Evolutionary conservation across 2,888 invertebrate species (phyloP).

Genomic region (Salticus scenicus): DNA sequence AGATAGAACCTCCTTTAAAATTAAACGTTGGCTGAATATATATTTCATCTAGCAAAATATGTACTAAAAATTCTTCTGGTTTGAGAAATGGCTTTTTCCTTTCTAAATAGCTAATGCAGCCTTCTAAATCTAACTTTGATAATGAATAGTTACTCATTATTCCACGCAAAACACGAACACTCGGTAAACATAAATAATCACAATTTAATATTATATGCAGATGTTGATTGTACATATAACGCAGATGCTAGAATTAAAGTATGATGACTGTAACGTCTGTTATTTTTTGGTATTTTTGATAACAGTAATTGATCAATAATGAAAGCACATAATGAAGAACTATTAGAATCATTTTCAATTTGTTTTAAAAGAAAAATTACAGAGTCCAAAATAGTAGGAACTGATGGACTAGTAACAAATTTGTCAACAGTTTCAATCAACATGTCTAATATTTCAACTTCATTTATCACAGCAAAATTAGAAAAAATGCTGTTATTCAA

Average conservation of each 20-base stretch:
- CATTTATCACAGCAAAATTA: too few species aligned
- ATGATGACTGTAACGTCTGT: neutral
- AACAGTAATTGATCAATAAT: neutral
- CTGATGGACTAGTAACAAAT: too few species aligned
- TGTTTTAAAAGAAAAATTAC: too few species aligned
- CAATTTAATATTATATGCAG: neutral
- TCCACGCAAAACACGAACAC: neutral
- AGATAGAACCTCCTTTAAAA: neutral
- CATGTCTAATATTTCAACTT: too few species aligned
- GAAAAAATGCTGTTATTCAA: too few species aligned
- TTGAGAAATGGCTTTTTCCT: neutral
- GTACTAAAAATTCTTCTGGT: neutral
- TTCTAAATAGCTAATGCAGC: neutral
- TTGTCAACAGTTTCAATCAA: too few species aligned
- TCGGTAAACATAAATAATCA: neutral
- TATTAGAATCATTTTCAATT: too few species aligned
- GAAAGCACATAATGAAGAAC: too few species aligned
- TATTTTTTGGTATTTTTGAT: neutral
- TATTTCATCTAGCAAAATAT: neutral
- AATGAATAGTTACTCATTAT: neutral
- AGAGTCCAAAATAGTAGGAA: too few species aligned
- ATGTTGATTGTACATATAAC: neutral
- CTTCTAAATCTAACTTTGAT: neutral
- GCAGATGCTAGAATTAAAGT: neutral
- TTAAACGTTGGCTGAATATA: neutral